These are phyloP conservation scores for Allophyes oxyacanthae DNA, from an alignment of 2,888 invertebrate genomes.

Conservation along the genomic window DNA sequence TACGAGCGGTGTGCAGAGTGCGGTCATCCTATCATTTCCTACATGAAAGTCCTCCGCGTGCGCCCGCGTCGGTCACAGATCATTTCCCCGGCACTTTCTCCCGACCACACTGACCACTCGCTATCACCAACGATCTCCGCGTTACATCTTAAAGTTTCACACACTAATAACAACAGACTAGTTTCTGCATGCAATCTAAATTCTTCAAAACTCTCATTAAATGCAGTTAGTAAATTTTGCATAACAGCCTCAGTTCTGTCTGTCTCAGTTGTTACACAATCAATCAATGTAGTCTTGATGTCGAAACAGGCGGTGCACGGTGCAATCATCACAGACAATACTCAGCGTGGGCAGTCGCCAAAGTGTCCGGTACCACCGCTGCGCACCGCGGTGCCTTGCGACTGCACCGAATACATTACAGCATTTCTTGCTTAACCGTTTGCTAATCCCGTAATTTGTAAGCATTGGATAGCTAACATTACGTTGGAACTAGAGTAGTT, in stretches of 20 bases:
- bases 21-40: slow-evolving; percentile 54
- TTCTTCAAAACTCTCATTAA: slow-evolving; percentile 24
- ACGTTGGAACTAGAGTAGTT: slow-evolving; percentile 20
- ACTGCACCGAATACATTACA: slow-evolving; percentile 12
- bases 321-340: slow-evolving; percentile 57
- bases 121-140: slow-evolving; percentile 27
- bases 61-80: slow-evolving; percentile 59
- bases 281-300: slow-evolving; percentile 27
- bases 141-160: slow-evolving; percentile 35
- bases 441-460: slow-evolving; percentile 20
- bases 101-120: slow-evolving; percentile 55
- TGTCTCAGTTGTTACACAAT: slow-evolving; percentile 45
- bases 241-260: slow-evolving; percentile 28
- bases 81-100: slow-evolving; percentile 65
- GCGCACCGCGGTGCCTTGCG: background rate
- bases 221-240: slow-evolving; percentile 24
- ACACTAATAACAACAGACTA: slow-evolving; percentile 13
- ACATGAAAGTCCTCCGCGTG: slow-evolving; percentile 55
- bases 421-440: slow-evolving; percentile 9
- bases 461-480: slow-evolving; percentile 21
- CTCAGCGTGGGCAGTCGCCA: slow-evolving; percentile 50
- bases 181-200: slow-evolving; percentile 12
- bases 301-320: slow-evolving; percentile 43
- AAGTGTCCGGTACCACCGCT: slow-evolving; percentile 8
- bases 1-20: slow-evolving; percentile 12